These are phyloP conservation scores for Dioctria linearis DNA, from an alignment of 2,888 invertebrate species.

Conservation along the genomic window DNA sequence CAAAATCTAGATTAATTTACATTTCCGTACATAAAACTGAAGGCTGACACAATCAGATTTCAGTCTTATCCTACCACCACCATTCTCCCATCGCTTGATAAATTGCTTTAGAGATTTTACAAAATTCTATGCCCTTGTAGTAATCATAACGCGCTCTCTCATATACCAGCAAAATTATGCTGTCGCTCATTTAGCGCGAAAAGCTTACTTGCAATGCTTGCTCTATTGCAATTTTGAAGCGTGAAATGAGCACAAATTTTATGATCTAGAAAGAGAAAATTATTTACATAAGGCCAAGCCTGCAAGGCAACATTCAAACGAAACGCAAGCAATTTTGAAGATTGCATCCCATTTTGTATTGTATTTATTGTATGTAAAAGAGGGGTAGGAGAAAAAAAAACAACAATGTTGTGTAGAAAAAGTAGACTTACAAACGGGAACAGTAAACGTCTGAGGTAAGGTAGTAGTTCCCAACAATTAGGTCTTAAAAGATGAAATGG, in stretches of 20 bases:
- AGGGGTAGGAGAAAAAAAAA: background rate
- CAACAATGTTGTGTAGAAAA: conserved; percentile 2
- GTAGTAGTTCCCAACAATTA: background rate
- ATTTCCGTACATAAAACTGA: conserved; percentile 16
- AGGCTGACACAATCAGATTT: conserved; percentile 3
- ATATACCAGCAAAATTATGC: background rate
- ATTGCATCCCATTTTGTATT: conserved; percentile 42
- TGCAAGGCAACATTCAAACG: conserved; percentile 28
- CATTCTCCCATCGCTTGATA: background rate
- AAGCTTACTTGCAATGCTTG: background rate
- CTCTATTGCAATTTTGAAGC: conserved; percentile 9
- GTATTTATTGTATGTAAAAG: conserved; percentile 25
- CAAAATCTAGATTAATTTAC: conserved; percentile 42
- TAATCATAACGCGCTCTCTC: background rate
- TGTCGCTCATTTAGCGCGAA: background rate
- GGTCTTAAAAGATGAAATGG: background rate
- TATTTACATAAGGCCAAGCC: conserved; percentile 36
- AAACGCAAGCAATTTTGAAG: conserved; percentile 39
- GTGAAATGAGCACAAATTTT: conserved; percentile 44
- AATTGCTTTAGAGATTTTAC: background rate
- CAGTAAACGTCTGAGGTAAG: background rate
- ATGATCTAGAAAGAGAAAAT: conserved; percentile 38
- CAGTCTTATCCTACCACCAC: background rate
- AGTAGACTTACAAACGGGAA: background rate
- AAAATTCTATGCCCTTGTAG: background rate